phyloP scores from a whole-genome alignment of 2,888 invertebrate genomes.

The Sarcophaga subvicina region DNA sequence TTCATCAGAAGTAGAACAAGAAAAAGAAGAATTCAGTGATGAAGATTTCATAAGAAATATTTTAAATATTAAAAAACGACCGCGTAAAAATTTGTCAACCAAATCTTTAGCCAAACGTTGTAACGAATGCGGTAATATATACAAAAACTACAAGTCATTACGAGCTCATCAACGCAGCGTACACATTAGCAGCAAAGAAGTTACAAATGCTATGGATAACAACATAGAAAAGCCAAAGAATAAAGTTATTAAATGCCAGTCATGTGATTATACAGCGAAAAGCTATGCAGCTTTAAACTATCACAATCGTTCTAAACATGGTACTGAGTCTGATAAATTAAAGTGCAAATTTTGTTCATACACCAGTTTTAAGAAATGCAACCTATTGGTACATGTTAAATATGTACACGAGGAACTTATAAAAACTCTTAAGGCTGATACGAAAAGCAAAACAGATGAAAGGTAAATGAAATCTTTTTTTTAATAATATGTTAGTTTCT shows the following conservation, averaged over 20 bases:
- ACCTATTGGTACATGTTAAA: constrained; percentile 55
- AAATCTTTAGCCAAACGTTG: constrained; percentile 56
- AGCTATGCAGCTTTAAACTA: constrained; percentile 56
- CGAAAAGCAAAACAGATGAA: background rate
- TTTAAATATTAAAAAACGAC: constrained; percentile 55
- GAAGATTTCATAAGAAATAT: constrained; percentile 62
- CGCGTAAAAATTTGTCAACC: background rate
- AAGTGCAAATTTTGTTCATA: constrained; percentile 60
- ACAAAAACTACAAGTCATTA: constrained; percentile 49
- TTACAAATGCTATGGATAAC: background rate
- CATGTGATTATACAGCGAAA: constrained; percentile 56
- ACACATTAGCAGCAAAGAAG: constrained; percentile 38
- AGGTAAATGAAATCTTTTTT: background rate
- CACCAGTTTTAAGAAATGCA: constrained; percentile 48
- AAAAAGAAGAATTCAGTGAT: constrained; percentile 56
- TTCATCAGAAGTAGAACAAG: background rate
- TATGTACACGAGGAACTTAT: constrained; percentile 45
- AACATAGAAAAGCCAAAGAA: background rate
- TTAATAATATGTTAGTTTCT: background rate
- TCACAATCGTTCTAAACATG: constrained; percentile 60
- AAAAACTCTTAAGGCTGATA: constrained; percentile 42
- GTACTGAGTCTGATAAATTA: constrained; percentile 59
- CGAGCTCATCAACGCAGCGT: constrained; percentile 51
- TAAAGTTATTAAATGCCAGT: constrained; percentile 52
- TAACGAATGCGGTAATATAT: constrained; percentile 62